Evolutionary conservation across 2,888 invertebrate genomes (phyloP), one percentile per base, ranked within the genome.

Genomic region (Xestia rhomboidea): DNA sequence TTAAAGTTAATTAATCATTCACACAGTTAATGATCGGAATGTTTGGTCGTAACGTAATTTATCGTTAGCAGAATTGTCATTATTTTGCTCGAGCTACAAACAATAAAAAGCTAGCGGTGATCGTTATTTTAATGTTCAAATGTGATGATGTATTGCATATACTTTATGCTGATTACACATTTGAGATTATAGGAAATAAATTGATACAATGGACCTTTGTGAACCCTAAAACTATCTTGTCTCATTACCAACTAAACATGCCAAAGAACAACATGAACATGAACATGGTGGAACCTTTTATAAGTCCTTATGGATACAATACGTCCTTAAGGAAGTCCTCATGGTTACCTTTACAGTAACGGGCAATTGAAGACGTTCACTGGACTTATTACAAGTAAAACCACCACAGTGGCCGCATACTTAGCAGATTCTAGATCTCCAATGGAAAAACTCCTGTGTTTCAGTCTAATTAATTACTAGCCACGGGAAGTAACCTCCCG

Each of bases 21-120:
- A 72, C 54, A 64, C 18, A 79, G 24, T 21, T 72, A 72, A 84
- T 84, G 49, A 70, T 63, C 38, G 81, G 76, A 80, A 84, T 73
- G n/a, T 84, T 80, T 69, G 34, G 46, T 72, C 60, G 54, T 68
- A 46, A 51, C 60, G 54, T 68, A 46, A 51, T 51, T 72, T 34
- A 24, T 80, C 38, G 5, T 57, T 54, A 60, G 66, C 30, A 34
- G 27, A 27, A 81, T 46, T 57, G 13, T 68, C 68, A 68, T 60
- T 63, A 54, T 63, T 54, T 67, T 41, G 7, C 51, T 41, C 7
- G 38, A 27, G 27, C n/a, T 67, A 46, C 5, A 5, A 21, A 77
- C 60, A 62, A 81, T 74, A 51, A 44, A 51, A 81, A 75, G 44
- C 44, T 54, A 5, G 0, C 27, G 18, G 27, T 57, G 27, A 51